Base-by-base conservation (phyloP, 2,113 vertebrate species). In the Sander lucioperca region DNA sequence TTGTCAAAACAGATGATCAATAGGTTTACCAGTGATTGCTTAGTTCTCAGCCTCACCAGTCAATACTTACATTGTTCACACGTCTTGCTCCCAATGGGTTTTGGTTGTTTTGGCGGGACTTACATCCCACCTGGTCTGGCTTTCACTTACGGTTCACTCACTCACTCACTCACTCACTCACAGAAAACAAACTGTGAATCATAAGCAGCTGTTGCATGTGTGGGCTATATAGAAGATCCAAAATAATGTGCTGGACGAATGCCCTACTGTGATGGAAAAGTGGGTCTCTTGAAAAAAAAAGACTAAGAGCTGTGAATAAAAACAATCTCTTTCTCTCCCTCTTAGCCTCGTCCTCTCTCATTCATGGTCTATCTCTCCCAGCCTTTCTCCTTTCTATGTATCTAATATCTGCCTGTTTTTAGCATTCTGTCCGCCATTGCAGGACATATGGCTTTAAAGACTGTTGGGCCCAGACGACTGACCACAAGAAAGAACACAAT, bases 1-100 rank as follows among this genome's bases (percentile, higher is more conserved):
- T 50, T 39, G 77, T 84, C 70, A 68, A 56, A 88, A 66, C 62
- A 56, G 12, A 86, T 19, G 36, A 84, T 91, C 86, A 53, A 73
- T 79, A 76, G 12, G 45, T 83, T 67, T 73, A 65, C 43, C 0
- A 0, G 16, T 0, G 25, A 39, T 69, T 16, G 9, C 39, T 27
- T 19, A 13, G 16, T 45, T 66, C 80, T 61, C 5, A n/a, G 58
- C 51, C 69, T 61, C 21, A 43, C 48, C 50, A 36, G 16, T 78
- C 64, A 14, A 39, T 63, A 15, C 47, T 25, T 33, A 33, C 6
- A 33, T 11, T 19, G 45, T 65, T 68, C 61, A 73, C 70, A 48
- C 51, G 3, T 59, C 80, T 64, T 23, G 10, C 61, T 73, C 65
- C 39, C 45, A 68, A 57, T 2, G 1, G 63, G 16, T 27, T 77